Evolutionary conservation across 2,797 vertebrate species (phyloP), one percentile per base, ranked within the genome.

Genomic region (Eulemur coronatus): DNA sequence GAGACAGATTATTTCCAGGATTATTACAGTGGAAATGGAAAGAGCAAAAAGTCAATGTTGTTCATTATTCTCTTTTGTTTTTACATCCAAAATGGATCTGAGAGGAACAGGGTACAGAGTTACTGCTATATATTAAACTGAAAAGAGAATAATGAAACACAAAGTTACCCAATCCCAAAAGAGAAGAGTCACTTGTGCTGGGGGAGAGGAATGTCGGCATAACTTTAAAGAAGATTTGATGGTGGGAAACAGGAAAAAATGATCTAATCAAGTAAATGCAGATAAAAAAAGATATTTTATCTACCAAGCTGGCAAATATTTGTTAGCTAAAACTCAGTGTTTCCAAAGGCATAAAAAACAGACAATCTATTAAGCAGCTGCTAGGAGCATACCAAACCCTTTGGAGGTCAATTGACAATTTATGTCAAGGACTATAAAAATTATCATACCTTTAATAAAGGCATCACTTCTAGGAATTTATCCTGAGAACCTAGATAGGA

Each of bases 1-100:
- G 14, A 96, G 69, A 48, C 5, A 95, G 26, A 79, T 87, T 84
- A 80, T 90, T 92, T 95, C 30, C 8, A 76, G 46, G 61, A 79
- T 57, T 80, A 79, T 70, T 76, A 84, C 10, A 69, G 13, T 65
- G 4, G n/a, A 80, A 92, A 63, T n/a, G 22, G 35, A 89, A 87
- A 94, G 55, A 59, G 28, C 12, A 65, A 80, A 96, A 84, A 15
- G 20, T 17, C 76, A 79, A 75, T 75, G 24, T 12, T 87, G 15
- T 84, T 63, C 38, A 79, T 50, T 84, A 79, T 72, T 91, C 10
- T 84, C 43, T 85, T 89, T 72, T 89, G 38, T 61, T 89, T 72
- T 92, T 55, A n/a, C n/a, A 73, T 84, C 24, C n/a, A 84, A 48
- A 81, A 52, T 94, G 33, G 4, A 80, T 75, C 41, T 73, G 41